Evolutionary conservation across 2,888 invertebrate species (phyloP).

Genomic region (Syrista parreyssii): DNA sequence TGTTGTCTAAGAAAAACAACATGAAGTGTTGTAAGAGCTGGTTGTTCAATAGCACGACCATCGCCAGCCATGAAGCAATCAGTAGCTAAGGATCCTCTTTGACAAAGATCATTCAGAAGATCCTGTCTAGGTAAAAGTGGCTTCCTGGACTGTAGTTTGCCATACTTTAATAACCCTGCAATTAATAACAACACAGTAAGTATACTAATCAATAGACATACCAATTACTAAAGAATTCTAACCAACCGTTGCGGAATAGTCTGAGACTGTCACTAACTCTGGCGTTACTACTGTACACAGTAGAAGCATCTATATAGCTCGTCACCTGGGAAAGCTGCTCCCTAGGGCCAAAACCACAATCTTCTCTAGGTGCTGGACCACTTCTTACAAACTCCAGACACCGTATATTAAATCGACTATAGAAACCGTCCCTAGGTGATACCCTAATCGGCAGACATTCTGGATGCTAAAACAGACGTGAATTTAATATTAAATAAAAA

Average conservation of each 20-base stretch:
- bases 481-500: too few relatives aligned
- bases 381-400: conserved; percentile 88
- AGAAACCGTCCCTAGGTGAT: conserved; percentile 78
- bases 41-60: conserved; percentile 83
- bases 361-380: conserved; percentile 81
- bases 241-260: conserved; percentile 77
- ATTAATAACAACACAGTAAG: conserved; percentile 9
- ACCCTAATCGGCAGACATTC: conserved; percentile 87
- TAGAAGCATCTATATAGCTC: conserved; percentile 84
- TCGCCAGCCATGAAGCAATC: conserved; percentile 86
- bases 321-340: conserved; percentile 90
- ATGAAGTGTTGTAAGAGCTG: conserved; percentile 80
- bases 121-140: conserved; percentile 68
- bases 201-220: not conserved
- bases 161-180: conserved; percentile 68
- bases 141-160: conserved; percentile 72
- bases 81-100: conserved; percentile 77
- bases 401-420: conserved; percentile 76
- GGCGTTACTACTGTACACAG: conserved; percentile 83
- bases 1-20: conserved; percentile 82
- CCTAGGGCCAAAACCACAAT: conserved; percentile 84
- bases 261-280: conserved; percentile 78
- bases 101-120: conserved; percentile 76
- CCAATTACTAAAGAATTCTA: conserved; percentile 7
- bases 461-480: conserved; percentile 74